Conservation (phyloP, 2,888 invertebrate genomes). For the Dryobotodes eremita region DNA sequence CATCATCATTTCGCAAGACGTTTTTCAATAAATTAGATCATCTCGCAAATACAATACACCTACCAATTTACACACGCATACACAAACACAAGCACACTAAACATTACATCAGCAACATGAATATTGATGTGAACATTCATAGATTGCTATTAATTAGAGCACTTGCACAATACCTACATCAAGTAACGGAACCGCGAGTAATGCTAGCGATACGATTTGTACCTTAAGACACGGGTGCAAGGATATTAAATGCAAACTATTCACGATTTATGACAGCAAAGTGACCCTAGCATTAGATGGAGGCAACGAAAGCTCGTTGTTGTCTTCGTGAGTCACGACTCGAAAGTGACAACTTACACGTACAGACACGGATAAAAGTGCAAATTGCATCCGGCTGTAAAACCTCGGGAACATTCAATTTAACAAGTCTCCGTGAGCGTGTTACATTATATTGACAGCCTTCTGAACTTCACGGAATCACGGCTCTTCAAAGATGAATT, state of each 20-base stretch:
- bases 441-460: conserved; percentile 41
- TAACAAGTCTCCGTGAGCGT: conserved; percentile 45
- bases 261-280: conserved; percentile 76
- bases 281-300: conserved; percentile 72
- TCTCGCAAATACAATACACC: too few relatives aligned
- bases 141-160: conserved; percentile 61
- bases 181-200: conserved; percentile 39
- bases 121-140: conserved; percentile 47
- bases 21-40: conserved; percentile 27
- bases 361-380: conserved; percentile 75
- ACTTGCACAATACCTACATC: conserved; percentile 58
- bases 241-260: conserved; percentile 75
- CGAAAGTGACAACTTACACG: conserved; percentile 84
- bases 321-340: conserved; percentile 85
- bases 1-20: conserved; percentile 12
- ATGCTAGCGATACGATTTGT: conserved; percentile 50
- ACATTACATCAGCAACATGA: conserved; percentile 50
- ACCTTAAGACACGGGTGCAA: conserved; percentile 64
- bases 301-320: conserved; percentile 79
- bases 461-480: conserved; percentile 27
- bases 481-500: conserved; percentile 6
- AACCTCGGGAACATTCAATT: conserved; percentile 54
- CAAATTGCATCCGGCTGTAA: conserved; percentile 71
- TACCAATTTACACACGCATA: conserved; percentile 10
- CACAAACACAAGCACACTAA: conserved; percentile 30